Base-by-base conservation (phyloP, 2,888 invertebrate genomes). In the Andricus quercusramuli region DNA sequence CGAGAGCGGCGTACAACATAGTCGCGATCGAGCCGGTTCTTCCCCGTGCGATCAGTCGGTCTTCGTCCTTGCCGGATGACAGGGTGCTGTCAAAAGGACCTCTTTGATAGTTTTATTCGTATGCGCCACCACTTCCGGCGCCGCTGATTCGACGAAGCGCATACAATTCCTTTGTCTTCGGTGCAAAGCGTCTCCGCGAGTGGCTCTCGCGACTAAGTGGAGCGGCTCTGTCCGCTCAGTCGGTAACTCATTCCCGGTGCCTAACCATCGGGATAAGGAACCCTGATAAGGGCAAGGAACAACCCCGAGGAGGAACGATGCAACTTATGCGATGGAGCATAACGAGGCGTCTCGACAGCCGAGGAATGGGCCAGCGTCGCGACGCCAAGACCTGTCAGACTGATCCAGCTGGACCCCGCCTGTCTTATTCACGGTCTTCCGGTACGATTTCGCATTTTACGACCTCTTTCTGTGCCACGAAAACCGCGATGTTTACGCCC, bases 311-410 rank as follows among this genome's bases (percentile, higher is more conserved):
- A 80, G 81, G 81, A 82, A 82, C 77, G 70, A 92, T 92, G 92
- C 91, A 91, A 83, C 89, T 91, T 41, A 90, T 91, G 90, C 88
- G 91, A 86, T 92, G 92, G 92, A 91, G 91, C 85, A 92, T 92
- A 84, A 92, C 89, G 74, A 88, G 91, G 70, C 87, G 90, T 77
- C 85, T 92, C 82, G 90, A 90, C 80, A 88, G 85, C 82, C 88
- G 88, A 22, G 88, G 86, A 77, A 86, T 88, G 80, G 89, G 87
- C 80, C 89, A 86, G 78, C 84, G 86, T 77, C 86, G 85, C 77
- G 87, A 87, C 85, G 86, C 84, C 79, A 85, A 85, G 85, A 87
- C 78, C 81, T 89, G 86, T 82, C 87, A 85, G 80, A 82, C 70
- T 77, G 87, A 83, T 32, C 81, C 82, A 67, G 80, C 82, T 79